Percentiles rank a stretch among this genome's conserved stretches.
phyloP scores from a whole-genome alignment of 2,888 invertebrate genomes.

The Agelastica alni region DNA sequence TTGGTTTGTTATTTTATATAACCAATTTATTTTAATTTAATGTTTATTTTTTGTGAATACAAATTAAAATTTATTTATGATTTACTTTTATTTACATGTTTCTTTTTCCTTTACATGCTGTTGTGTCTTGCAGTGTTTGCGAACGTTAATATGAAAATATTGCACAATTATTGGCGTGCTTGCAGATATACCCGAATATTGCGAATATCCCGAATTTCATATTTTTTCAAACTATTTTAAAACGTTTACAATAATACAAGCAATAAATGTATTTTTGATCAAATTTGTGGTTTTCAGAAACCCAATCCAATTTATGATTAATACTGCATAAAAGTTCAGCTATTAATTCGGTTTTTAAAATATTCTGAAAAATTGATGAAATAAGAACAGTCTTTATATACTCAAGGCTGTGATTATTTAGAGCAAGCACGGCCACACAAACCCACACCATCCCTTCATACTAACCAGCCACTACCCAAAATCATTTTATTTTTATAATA shows the following conservation, averaged over 20 bases:
- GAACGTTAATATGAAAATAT: constrained; percentile 46
- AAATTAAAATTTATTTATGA: constrained; percentile 49
- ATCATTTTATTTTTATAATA: constrained; percentile 53
- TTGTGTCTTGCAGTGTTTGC: constrained; percentile 53
- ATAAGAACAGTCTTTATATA: constrained; percentile 2
- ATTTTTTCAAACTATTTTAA: no score
- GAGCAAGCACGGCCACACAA: constrained; percentile 26
- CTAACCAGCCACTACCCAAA: constrained; percentile 55
- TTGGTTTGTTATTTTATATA: constrained; percentile 40
- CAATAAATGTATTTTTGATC: no score
- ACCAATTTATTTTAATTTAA: constrained; percentile 43
- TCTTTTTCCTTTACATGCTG: constrained; percentile 45
- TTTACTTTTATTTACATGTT: constrained; percentile 47
- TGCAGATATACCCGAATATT: constrained; percentile 26
- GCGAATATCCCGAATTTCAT: no score
- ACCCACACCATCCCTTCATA: constrained; percentile 51
- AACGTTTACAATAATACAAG: no score
- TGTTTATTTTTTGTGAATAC: constrained; percentile 44
- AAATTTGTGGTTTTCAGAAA: no score
- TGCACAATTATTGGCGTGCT: constrained; percentile 44
- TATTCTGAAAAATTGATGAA: constrained; percentile 6
- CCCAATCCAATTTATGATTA: no score
- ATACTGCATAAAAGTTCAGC: no score
- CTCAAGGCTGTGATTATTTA: constrained; percentile 7
- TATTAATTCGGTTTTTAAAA: constrained; percentile 3